Evolutionary conservation across 2,888 invertebrate genomes (phyloP).

Genomic region (Tenodera sinensis): DNA sequence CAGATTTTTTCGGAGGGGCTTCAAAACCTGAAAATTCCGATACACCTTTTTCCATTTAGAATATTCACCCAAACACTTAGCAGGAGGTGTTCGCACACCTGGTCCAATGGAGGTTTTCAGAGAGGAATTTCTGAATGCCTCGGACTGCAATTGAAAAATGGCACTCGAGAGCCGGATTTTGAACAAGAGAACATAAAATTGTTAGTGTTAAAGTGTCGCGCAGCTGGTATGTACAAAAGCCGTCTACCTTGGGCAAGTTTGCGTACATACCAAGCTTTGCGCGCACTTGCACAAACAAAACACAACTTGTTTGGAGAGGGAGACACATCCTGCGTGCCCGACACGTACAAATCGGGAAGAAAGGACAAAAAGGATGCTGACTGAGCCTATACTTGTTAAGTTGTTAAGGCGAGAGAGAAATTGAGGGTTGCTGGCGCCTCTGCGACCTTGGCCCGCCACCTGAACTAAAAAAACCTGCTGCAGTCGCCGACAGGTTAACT

Average conservation of each 20-base stretch:
- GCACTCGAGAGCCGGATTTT: not conserved
- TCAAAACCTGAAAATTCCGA: no score
- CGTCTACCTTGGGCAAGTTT: no score
- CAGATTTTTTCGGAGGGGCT: no score
- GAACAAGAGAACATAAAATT: not conserved
- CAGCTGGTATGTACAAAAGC: not conserved
- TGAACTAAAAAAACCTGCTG: slow-evolving; percentile 12
- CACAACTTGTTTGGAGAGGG: not conserved
- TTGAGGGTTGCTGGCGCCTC: slow-evolving; percentile 22
- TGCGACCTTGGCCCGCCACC: slow-evolving; percentile 24
- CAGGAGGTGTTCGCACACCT: no score
- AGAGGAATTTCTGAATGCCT: no score
- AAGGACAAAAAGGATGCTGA: not conserved
- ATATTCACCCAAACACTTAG: no score
- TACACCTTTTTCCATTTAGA: no score
- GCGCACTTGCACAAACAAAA: not conserved
- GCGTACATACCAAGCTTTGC: no score
- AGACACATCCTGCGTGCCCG: not conserved
- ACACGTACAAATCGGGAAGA: not conserved
- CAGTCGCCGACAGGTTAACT: slow-evolving; percentile 4
- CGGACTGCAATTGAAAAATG: not conserved
- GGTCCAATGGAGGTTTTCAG: no score
- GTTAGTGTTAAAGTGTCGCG: not conserved
- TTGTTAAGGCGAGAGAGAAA: slow-evolving; percentile 12
- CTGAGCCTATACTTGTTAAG: not conserved